phyloP scores from a whole-genome alignment of 23 tunicate species.

The Halocynthia roretzi region DNA sequence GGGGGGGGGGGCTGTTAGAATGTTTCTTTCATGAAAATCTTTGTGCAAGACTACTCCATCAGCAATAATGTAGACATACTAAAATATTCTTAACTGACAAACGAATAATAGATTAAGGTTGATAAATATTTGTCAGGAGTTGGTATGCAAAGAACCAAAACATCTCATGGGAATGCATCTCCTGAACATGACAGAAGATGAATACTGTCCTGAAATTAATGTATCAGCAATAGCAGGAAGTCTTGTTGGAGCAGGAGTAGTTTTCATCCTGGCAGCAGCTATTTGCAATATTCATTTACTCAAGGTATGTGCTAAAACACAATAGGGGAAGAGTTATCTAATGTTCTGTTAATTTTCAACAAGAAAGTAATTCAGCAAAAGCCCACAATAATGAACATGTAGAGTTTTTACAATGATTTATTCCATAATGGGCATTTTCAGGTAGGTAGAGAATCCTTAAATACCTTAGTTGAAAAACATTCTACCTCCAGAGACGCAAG shows the following conservation, averaged over 20 bases:
- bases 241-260: slow-evolving; percentile 29
- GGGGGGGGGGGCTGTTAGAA: too few species aligned
- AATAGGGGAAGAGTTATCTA: neutral
- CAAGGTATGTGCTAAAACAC: slow-evolving; percentile 18
- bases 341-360: neutral
- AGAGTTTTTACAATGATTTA: too few species aligned
- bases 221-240: slow-evolving; percentile 30
- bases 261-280: slow-evolving; percentile 16
- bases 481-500: slow-evolving; percentile 44
- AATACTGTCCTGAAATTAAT: slow-evolving; percentile 29
- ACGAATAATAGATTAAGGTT: too few species aligned
- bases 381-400: too few species aligned
- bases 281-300: slow-evolving; percentile 10
- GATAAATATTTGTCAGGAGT: neutral
- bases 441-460: too few species aligned
- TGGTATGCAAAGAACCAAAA: slow-evolving; percentile 27
- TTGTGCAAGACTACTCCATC: too few species aligned
- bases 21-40: too few species aligned
- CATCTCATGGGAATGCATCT: slow-evolving; percentile 4
- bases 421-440: too few species aligned
- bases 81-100: too few species aligned
- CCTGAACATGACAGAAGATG: slow-evolving; percentile 11
- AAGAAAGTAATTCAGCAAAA: neutral
- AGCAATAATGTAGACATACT: too few species aligned
- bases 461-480: too few species aligned